Conservation (phyloP, 2,888 invertebrate genomes). For the Camptogramma bilineatum region DNA sequence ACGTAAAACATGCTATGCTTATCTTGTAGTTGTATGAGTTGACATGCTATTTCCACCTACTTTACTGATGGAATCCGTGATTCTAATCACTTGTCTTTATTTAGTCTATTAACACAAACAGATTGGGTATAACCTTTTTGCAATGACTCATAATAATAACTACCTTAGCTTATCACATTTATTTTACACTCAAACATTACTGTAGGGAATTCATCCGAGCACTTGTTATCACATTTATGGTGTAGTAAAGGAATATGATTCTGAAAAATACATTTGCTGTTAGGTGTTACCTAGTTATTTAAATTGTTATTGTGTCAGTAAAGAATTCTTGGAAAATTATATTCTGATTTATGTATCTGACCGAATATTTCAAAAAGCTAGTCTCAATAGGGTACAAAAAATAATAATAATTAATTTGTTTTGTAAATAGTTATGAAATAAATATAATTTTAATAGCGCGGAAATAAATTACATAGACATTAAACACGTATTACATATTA, state of each 20-base stretch:
- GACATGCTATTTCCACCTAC: not conserved
- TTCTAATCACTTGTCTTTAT: not conserved
- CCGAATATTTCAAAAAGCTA: slow-evolving; percentile 78
- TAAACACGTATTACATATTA: not conserved
- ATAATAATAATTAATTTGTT: not conserved
- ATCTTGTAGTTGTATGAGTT: not conserved
- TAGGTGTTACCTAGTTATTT: slow-evolving; percentile 16
- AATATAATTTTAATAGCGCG: slow-evolving; percentile 11
- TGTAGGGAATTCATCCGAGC: slow-evolving; percentile 2
- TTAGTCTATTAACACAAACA: not conserved
- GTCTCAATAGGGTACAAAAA: slow-evolving; percentile 67
- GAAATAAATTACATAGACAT: slow-evolving; percentile 23
- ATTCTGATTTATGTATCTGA: slow-evolving; percentile 46
- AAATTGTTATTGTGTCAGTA: slow-evolving; percentile 20
- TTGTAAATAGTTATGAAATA: not conserved
- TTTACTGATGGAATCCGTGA: not conserved
- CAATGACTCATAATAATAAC: slow-evolving; percentile 10
- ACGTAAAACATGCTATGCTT: not conserved
- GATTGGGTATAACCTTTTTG: not conserved
- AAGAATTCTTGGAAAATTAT: not conserved
- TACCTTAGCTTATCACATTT: not conserved
- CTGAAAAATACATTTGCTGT: slow-evolving; percentile 27
- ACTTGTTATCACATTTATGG: slow-evolving; percentile 11
- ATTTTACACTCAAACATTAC: slow-evolving; percentile 2
- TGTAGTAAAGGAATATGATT: slow-evolving; percentile 83